Percentiles rank a stretch among this genome's conserved stretches.
Conservation (phyloP, 2,113 vertebrate species). For the Melierax canorus region DNA sequence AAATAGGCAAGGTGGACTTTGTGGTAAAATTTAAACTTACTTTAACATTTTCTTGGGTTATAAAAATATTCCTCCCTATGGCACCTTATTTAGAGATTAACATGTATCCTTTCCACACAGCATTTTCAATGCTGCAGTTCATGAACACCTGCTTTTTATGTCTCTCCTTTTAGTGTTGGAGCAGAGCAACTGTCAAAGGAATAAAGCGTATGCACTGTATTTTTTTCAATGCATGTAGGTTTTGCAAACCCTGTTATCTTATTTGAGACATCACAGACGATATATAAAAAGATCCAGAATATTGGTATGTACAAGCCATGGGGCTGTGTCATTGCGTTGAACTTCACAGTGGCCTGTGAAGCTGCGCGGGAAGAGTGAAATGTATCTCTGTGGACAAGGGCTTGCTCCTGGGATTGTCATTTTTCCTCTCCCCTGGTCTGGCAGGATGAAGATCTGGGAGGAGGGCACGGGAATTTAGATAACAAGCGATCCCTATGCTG, state of each 20-base stretch:
- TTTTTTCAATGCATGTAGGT: not conserved
- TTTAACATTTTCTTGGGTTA: slow-evolving; percentile 32
- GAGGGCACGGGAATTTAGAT: not conserved
- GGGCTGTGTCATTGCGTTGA: not conserved
- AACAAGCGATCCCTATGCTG: not conserved
- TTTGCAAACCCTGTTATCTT: not conserved
- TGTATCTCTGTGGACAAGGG: fast-evolving
- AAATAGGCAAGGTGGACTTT: slow-evolving; percentile 13
- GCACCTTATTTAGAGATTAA: slow-evolving; percentile 51
- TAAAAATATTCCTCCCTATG: slow-evolving; percentile 38
- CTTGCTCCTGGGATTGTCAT: not conserved
- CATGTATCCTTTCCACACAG: not conserved
- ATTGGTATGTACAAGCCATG: not conserved
- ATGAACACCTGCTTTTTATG: not conserved
- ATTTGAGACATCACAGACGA: not conserved
- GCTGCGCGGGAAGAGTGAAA: not conserved
- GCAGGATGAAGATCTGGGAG: not conserved
- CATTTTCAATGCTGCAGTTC: not conserved
- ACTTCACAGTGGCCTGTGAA: not conserved
- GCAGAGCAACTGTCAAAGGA: not conserved
- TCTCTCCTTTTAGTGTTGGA: not conserved
- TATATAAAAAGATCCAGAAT: not conserved
- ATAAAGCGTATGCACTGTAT: not conserved
- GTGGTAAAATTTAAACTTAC: slow-evolving; percentile 57
- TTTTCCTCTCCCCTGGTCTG: not conserved